A percentile compares a stretch with the other conserved stretches of the same genome.
Evolutionary conservation across 53 echinoderm and acorn worm species (phyloP).

Genomic region (Henricia sp.): DNA sequence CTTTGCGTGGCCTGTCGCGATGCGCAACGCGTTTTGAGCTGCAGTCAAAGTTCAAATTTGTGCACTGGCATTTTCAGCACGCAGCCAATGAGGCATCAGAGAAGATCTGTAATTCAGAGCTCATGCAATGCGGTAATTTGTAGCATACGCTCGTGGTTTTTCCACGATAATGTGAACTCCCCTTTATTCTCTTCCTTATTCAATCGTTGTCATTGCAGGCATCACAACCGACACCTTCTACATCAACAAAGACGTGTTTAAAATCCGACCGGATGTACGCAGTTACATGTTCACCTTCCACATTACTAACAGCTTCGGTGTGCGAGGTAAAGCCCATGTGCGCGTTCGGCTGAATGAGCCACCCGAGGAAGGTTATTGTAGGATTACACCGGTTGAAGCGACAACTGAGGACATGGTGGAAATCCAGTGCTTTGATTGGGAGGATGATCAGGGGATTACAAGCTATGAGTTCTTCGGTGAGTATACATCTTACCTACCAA

Average conservation of each 20-base stretch:
- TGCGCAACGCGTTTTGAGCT: too few species aligned
- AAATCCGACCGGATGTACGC: background rate
- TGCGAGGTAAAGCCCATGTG: constrained; percentile 42
- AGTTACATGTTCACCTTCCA: constrained; percentile 11
- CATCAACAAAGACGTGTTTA: constrained; percentile 51
- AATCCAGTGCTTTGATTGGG: constrained; percentile 26
- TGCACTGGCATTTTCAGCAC: too few species aligned
- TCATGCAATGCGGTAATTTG: too few species aligned
- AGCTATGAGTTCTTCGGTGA: constrained; percentile 58
- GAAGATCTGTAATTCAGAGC: too few species aligned
- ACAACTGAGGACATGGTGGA: background rate
- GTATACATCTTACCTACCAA: too few species aligned
- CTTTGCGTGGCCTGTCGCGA: too few species aligned
- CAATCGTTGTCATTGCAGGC: constrained; percentile 7
- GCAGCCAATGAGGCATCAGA: too few species aligned
- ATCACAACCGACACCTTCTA: background rate
- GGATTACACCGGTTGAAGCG: constrained; percentile 4
- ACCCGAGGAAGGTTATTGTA: constrained; percentile 40
- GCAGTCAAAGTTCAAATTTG: too few species aligned
- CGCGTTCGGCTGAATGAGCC: constrained; percentile 30
- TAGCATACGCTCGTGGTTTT: too few species aligned
- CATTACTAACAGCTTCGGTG: background rate
- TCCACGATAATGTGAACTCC: too few species aligned
- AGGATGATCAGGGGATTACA: constrained; percentile 40
- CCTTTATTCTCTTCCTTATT: too few species aligned